Conservation (phyloP, 2,797 vertebrate genomes). For the Psittacula derbiana region DNA sequence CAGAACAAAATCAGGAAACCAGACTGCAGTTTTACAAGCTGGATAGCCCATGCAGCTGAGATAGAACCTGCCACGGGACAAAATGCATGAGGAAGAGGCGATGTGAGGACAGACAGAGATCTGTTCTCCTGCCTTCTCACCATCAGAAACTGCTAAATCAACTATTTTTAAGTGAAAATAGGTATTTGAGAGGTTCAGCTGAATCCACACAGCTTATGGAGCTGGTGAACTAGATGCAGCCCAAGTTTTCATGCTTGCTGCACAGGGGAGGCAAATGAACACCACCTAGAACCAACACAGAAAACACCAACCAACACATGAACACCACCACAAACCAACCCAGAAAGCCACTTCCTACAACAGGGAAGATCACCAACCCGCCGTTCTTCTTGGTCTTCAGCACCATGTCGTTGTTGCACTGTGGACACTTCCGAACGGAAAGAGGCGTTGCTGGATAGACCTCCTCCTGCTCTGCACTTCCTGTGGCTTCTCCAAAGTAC, state of each 20-base stretch:
- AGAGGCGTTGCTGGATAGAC: constrained; percentile 80
- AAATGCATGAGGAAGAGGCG: background rate
- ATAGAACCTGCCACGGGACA: constrained; percentile 80
- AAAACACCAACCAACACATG: background rate
- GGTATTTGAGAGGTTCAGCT: background rate
- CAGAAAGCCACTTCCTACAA: background rate
- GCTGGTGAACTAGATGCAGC: background rate
- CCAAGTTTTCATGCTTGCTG: background rate
- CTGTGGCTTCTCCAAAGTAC: constrained; percentile 86
- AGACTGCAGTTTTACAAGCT: constrained; percentile 85
- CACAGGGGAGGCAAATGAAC: background rate
- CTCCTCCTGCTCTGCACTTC: constrained; percentile 77
- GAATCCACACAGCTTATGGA: background rate
- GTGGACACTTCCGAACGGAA: constrained; percentile 88
- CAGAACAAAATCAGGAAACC: constrained; percentile 91
- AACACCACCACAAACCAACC: background rate
- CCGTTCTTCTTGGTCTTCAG: constrained; percentile 89
- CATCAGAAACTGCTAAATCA: background rate
- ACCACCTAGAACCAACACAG: background rate
- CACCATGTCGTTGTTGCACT: constrained; percentile 91
- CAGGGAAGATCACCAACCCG: constrained; percentile 74
- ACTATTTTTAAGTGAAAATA: background rate
- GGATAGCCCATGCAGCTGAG: constrained; percentile 90
- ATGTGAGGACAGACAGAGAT: background rate
- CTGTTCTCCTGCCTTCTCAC: background rate